Conservation (phyloP, 2,888 invertebrate genomes). For the Pantelozetes paolii region DNA sequence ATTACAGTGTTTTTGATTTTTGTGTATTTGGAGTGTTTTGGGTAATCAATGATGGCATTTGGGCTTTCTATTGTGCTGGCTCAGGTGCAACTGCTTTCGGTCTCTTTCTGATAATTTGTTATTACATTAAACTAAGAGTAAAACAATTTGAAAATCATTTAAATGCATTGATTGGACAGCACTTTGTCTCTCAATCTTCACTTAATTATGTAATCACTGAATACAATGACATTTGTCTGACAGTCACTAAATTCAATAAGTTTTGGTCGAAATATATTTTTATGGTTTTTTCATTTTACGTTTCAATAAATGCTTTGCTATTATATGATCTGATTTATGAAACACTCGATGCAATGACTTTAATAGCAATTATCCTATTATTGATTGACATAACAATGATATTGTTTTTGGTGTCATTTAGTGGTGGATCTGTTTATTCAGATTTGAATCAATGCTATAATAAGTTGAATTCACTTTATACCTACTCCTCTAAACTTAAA, state of each 20-base stretch:
- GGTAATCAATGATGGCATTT: not conserved
- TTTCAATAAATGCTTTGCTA: too few species aligned
- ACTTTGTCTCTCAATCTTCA: not conserved
- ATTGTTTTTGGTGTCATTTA: not conserved
- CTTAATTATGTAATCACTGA: not conserved
- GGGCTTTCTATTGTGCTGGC: slow-evolving; percentile 1
- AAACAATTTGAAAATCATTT: not conserved
- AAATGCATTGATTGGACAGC: not conserved
- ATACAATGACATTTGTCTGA: not conserved
- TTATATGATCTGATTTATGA: too few species aligned
- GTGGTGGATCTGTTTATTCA: not conserved
- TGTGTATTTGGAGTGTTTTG: not conserved
- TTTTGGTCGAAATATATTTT: too few species aligned
- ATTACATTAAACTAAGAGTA: slow-evolving; percentile 7
- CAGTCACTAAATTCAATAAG: too few species aligned
- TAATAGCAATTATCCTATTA: too few species aligned
- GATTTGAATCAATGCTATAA: not conserved
- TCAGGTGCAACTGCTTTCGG: not conserved
- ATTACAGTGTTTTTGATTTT: not conserved
- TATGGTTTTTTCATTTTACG: too few species aligned
- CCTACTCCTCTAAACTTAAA: not conserved
- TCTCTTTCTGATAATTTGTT: not conserved
- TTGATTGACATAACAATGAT: too few species aligned
- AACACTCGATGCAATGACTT: too few species aligned
- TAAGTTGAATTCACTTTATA: not conserved